Conservation (phyloP, 2,888 invertebrate species). For the Eudemis profundana region DNA sequence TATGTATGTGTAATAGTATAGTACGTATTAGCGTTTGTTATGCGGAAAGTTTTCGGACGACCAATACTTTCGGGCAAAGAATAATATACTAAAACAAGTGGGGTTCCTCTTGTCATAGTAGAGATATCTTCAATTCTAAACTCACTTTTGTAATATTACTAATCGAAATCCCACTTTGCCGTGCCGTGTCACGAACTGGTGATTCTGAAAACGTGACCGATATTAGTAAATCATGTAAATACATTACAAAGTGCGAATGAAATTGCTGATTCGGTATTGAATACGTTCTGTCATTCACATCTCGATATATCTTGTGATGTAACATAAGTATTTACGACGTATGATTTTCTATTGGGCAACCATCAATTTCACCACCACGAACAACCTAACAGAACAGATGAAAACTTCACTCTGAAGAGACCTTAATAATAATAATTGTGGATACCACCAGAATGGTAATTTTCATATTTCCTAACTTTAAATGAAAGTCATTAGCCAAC, state of each 20-base stretch:
- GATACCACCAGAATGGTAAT: too few relatives aligned
- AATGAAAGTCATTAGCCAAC: too few relatives aligned
- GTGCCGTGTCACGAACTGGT: conserved; percentile 43
- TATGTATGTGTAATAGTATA: too few relatives aligned
- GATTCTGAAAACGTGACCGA: conserved; percentile 45
- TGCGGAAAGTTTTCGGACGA: too few relatives aligned
- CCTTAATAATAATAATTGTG: too few relatives aligned
- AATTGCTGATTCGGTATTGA: conserved; percentile 43
- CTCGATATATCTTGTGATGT: conserved; percentile 42
- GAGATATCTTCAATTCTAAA: background rate
- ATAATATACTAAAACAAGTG: too few relatives aligned
- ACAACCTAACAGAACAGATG: background rate
- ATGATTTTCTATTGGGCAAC: conserved; percentile 8
- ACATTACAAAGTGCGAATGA: conserved; percentile 33
- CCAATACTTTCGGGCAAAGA: too few relatives aligned
- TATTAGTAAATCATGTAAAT: conserved; percentile 44
- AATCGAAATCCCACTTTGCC: conserved; percentile 23
- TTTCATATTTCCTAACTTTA: too few relatives aligned
- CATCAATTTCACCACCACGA: conserved; percentile 4
- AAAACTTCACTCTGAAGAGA: background rate
- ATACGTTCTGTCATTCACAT: conserved; percentile 36
- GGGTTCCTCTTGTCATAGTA: too few relatives aligned
- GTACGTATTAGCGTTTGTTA: too few relatives aligned
- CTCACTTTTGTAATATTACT: background rate
- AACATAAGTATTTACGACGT: conserved; percentile 22